Evolutionary conservation across 2,797 vertebrate genomes (phyloP), one percentile per base, ranked within the genome.

Genomic region (Danio choprae): DNA sequence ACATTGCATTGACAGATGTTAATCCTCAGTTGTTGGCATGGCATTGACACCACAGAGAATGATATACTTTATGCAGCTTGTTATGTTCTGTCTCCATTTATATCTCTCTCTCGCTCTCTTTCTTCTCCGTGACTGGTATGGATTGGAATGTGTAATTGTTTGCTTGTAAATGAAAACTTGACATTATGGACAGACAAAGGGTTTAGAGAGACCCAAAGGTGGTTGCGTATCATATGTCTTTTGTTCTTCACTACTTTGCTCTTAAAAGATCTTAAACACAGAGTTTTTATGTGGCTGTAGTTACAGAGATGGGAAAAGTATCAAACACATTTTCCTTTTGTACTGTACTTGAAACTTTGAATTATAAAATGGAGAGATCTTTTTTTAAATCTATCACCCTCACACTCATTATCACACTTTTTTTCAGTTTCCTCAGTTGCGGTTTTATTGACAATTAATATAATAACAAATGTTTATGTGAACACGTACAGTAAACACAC

Each of bases 301-400:
- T 59, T 55, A 44, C 72, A 38, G 22, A 72, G 12, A 56, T 59
- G 20, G 13, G 20, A 36, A 36, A 59, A 16, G 15, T n/a, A 36
- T 60, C 55, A 48, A 46, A 46, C 22, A 5, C 9, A 1, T 51
- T 10, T 13, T 1, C 29, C 2, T 11, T 40, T 36, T 50, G 7
- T 48, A 1, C 56, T 59, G 20, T 46, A 15, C 85, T 81, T 84
- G 78, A 86, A 87, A 86, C 89, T 88, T 91, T 93, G 89, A 88
- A 86, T 88, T 74, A 87, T 83, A 77, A 76, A 81, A 87, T 48
- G 74, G 67, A 80, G 65, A 74, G 79, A 83, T 83, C 84, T 87
- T 80, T 85, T 86, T 82, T 74, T 63, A 71, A n/a, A n/a, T 82
- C 55, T 5, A 53, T 88, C 88, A 85, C 90, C 87, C 89, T 89